Conservation (phyloP, 1,140 invertebrate genomes). For the Calosoma granatense region DNA sequence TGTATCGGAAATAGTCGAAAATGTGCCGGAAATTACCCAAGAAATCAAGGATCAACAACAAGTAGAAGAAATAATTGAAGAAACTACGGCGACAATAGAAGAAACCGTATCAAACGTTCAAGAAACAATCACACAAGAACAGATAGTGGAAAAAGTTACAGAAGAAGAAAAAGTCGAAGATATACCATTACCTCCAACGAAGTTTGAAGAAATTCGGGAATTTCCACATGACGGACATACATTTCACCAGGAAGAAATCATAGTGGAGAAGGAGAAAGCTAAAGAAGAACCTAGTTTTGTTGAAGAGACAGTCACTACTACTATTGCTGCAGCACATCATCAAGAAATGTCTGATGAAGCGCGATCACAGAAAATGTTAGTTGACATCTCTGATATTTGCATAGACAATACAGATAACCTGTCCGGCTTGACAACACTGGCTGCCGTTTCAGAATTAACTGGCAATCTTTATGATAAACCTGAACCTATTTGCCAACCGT, state of each 20-base stretch:
- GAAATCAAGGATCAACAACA: background rate
- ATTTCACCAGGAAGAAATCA: constrained; percentile 1
- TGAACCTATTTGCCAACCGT: constrained; percentile 8
- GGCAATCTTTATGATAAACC: constrained; percentile 6
- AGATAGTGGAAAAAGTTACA: constrained; percentile 21
- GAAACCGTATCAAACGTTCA: background rate
- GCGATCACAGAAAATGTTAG: background rate
- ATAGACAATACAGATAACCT: constrained; percentile 17
- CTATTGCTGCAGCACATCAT: background rate
- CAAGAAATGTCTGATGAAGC: background rate
- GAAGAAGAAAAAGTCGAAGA: background rate
- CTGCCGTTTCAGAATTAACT: constrained; percentile 17
- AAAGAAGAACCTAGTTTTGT: background rate
- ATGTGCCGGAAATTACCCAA: background rate
- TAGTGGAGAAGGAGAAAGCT: constrained; percentile 7
- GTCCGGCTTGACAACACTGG: constrained; percentile 20
- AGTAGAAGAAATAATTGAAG: constrained; percentile 5
- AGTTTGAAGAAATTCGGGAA: too few relatives aligned
- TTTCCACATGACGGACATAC: too few relatives aligned
- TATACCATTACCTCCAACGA: background rate
- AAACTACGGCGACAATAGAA: background rate
- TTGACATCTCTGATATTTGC: background rate
- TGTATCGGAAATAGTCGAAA: constrained; percentile 1
- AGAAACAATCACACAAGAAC: too few relatives aligned
- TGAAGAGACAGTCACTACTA: background rate